Conservation (phyloP, 30 jellyfish, hydroid and myxozoan species). For the Cassiopea andromeda region DNA sequence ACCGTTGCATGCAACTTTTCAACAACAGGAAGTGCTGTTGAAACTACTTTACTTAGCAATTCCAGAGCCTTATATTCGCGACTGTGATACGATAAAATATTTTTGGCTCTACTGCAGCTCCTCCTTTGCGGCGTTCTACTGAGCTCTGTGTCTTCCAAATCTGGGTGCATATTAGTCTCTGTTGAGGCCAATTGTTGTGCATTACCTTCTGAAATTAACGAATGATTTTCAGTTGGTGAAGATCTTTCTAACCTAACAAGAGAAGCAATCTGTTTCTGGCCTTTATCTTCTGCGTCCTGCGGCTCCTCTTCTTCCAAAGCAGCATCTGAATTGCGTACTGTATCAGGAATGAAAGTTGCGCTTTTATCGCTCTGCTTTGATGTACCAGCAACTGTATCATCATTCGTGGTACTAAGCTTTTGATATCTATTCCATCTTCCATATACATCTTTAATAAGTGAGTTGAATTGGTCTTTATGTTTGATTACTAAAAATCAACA, state of each 20-base stretch:
- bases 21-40: neutral
- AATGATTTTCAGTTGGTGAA: no score
- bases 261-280: no score
- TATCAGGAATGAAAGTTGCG: neutral
- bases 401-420: neutral
- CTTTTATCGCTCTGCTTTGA: neutral
- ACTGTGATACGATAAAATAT: neutral
- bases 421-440: neutral
- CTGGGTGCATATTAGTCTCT: neutral
- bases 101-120: neutral
- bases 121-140: neutral
- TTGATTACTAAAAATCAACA: conserved; percentile 23
- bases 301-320: neutral
- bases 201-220: neutral
- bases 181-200: neutral
- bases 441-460: conserved; percentile 32
- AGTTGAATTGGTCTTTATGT: conserved; percentile 36
- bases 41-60: neutral
- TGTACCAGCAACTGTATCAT: neutral
- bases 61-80: neutral
- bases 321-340: neutral
- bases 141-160: neutral
- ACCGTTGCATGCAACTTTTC: neutral
- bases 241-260: no score
- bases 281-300: neutral